phyloP scores from a whole-genome alignment of 2,113 vertebrate genomes.

The Salvelinus namaycush region DNA sequence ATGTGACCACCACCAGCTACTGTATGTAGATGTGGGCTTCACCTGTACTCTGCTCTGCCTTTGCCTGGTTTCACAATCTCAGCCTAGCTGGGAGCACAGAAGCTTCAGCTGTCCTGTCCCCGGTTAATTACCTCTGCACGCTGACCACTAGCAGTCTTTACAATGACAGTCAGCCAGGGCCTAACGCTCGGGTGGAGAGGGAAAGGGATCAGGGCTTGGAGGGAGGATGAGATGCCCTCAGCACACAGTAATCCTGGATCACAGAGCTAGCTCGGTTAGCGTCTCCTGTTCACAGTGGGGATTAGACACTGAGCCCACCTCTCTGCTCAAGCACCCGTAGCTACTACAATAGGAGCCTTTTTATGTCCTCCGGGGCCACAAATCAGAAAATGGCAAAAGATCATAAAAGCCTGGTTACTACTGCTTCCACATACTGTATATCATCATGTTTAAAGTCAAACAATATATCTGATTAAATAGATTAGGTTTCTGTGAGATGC shows the following conservation, averaged over 20 bases:
- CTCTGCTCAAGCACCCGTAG: slow-evolving; percentile 57
- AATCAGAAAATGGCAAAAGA: neutral
- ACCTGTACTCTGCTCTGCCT: neutral
- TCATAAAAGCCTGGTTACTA: neutral
- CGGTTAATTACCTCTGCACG: slow-evolving; percentile 40
- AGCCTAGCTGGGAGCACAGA: slow-evolving; percentile 19
- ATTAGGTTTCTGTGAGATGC: neutral
- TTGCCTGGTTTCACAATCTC: slow-evolving; percentile 21
- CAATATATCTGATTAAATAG: neutral
- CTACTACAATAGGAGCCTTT: slow-evolving; percentile 24
- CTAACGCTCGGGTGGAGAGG: slow-evolving; percentile 13
- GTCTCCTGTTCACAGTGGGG: slow-evolving; percentile 60
- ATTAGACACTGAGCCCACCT: slow-evolving; percentile 63
- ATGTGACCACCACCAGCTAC: too few species aligned
- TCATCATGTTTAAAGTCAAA: neutral
- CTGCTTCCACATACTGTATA: neutral
- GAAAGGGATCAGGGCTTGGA: slow-evolving; percentile 45
- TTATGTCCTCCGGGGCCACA: neutral
- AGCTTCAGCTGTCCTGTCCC: slow-evolving; percentile 23
- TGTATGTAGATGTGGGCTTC: too few species aligned
- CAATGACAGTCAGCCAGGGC: slow-evolving; percentile 18
- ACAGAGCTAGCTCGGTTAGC: slow-evolving; percentile 62
- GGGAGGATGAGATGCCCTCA: slow-evolving; percentile 39
- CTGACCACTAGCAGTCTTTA: slow-evolving; percentile 37
- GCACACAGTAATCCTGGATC: slow-evolving; percentile 66